phyloP scores from a whole-genome alignment of 2,113 vertebrate species.

The Entelurus aequoreus region DNA sequence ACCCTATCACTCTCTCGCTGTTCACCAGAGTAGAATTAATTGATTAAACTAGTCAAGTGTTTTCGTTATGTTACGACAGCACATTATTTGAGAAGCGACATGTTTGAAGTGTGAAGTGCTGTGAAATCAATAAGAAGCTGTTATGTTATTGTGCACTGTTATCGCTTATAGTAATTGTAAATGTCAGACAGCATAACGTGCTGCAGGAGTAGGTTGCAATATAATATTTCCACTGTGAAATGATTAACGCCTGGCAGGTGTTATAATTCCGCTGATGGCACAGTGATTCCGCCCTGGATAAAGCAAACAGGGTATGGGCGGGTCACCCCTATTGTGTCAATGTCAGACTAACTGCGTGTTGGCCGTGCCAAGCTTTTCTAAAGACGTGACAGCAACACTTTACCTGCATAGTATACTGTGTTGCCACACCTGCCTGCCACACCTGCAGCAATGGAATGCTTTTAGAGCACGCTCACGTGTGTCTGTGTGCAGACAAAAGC shows the following conservation, averaged over 20 bases:
- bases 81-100: constrained; percentile 24
- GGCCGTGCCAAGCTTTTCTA: background rate
- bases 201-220: constrained; percentile 11
- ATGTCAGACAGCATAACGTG: constrained; percentile 16
- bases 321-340: constrained; percentile 12
- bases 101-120: constrained; percentile 23
- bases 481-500: constrained; percentile 18
- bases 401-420: constrained; percentile 39
- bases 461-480: constrained; percentile 11
- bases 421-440: constrained; percentile 53
- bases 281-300: constrained; percentile 40
- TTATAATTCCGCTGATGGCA: constrained; percentile 49
- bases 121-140: constrained; percentile 35
- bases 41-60: constrained; percentile 12
- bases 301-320: constrained; percentile 54
- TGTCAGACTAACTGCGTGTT: constrained; percentile 27
- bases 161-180: constrained; percentile 14
- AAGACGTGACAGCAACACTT: constrained; percentile 39
- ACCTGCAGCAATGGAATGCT: constrained; percentile 59
- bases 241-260: constrained; percentile 26
- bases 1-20: background rate
- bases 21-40: constrained; percentile 1
- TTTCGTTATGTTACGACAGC: constrained; percentile 15
- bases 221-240: constrained; percentile 16
- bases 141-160: constrained; percentile 23